phyloP scores from a whole-genome alignment of 2,113 vertebrate genomes.

The Podarcis cretensis region DNA sequence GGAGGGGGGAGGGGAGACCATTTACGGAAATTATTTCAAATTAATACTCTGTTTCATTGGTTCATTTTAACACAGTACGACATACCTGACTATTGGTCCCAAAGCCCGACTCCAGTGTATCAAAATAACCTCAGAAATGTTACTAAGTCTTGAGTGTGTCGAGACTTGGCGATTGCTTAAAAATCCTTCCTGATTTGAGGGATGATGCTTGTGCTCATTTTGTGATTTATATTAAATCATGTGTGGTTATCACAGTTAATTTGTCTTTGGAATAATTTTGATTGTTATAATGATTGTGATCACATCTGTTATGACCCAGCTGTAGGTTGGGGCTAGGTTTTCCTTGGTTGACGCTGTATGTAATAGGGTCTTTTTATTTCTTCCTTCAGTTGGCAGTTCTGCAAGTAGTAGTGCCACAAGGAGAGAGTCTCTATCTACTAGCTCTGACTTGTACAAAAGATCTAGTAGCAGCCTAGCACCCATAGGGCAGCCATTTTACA shows the following conservation, averaged over 20 bases:
- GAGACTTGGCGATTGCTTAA: constrained; percentile 65
- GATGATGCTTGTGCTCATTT: constrained; percentile 76
- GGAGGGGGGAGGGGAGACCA: constrained; percentile 29
- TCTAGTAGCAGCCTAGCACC: constrained; percentile 95
- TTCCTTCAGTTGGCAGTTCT: constrained; percentile 91
- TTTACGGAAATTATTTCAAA: constrained; percentile 44
- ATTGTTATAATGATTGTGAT: constrained; percentile 83
- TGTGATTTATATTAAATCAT: constrained; percentile 76
- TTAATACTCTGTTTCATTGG: constrained; percentile 42
- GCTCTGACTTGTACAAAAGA: constrained; percentile 96
- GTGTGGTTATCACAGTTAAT: constrained; percentile 82
- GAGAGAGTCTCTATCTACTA: constrained; percentile 95
- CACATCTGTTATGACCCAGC: constrained; percentile 81
- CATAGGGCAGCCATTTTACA: constrained; percentile 97
- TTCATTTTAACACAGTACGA: constrained; percentile 33
- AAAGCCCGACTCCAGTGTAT: constrained; percentile 68
- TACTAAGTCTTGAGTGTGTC: constrained; percentile 69
- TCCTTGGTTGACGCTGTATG: constrained; percentile 84
- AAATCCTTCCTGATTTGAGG: constrained; percentile 67
- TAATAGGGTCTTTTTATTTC: constrained; percentile 82
- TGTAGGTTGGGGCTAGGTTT: constrained; percentile 83
- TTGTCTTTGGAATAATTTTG: constrained; percentile 74
- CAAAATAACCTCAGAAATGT: constrained; percentile 62
- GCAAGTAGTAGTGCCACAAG: constrained; percentile 94
- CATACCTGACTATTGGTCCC: constrained; percentile 41